phyloP scores from a whole-genome alignment of 2,113 vertebrate genomes.

The Oncorhynchus nerka region DNA sequence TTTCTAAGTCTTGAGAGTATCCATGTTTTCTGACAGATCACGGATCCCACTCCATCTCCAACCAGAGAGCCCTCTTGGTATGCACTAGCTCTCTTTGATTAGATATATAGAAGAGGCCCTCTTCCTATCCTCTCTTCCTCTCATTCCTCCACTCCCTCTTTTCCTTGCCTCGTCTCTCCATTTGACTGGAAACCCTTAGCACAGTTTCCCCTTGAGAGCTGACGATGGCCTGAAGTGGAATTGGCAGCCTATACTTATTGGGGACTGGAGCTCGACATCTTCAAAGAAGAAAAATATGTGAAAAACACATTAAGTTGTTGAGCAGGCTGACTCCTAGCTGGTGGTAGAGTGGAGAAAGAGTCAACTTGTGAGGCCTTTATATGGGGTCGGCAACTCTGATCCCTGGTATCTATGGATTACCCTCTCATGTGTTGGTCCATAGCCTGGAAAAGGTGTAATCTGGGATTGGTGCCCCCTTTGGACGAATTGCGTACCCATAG shows the following conservation, averaged over 20 bases:
- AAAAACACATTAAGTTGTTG: no score
- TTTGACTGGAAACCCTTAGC: neutral
- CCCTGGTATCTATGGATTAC: no score
- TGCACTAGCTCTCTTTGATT: conserved; percentile 33
- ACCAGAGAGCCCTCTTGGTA: conserved; percentile 27
- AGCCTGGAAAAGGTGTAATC: no score
- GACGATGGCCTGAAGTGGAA: neutral
- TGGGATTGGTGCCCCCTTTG: no score
- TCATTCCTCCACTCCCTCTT: neutral
- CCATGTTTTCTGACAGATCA: conserved; percentile 20
- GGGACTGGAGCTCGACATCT: no score
- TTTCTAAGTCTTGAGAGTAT: conserved; percentile 24
- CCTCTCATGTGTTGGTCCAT: no score
- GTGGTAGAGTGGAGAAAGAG: no score
- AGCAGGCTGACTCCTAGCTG: no score
- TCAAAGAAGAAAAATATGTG: no score
- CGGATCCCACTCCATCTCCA: conserved; percentile 20
- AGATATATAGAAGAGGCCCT: conserved; percentile 12
- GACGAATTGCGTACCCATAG: no score
- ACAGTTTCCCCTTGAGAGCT: neutral
- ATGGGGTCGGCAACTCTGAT: no score
- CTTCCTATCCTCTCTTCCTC: neutral
- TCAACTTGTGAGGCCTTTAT: no score
- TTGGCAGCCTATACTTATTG: neutral
- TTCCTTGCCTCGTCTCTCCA: neutral